Percentiles rank a stretch among this genome's conserved stretches.
Evolutionary conservation across 1,140 invertebrate species (phyloP).

Genomic region (Drosophila ohnishii): DNA sequence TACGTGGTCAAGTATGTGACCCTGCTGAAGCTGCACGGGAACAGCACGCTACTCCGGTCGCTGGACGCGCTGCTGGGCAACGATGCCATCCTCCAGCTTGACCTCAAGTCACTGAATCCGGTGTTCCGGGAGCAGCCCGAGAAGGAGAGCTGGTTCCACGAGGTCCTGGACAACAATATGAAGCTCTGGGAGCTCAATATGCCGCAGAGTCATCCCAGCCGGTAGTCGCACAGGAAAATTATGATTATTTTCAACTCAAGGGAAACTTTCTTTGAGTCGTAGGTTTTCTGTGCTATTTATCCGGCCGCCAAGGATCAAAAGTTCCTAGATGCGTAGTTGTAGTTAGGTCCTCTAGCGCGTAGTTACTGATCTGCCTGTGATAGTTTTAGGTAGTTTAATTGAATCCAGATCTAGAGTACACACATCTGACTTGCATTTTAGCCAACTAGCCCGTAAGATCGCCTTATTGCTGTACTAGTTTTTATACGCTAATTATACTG

Average conservation of each 20-base stretch:
- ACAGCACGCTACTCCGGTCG: conserved; percentile 87
- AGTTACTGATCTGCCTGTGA: conserved; percentile 80
- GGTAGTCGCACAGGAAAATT: conserved; percentile 26
- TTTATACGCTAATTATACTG: conserved; percentile 12
- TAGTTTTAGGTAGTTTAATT: conserved; percentile 78
- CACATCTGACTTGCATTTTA: conserved; percentile 53
- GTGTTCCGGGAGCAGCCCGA: conserved; percentile 89
- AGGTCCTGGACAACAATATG: conserved; percentile 93
- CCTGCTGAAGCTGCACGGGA: conserved; percentile 90
- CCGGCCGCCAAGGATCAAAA: conserved; percentile 42
- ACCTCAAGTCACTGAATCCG: conserved; percentile 89
- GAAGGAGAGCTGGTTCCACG: conserved; percentile 91
- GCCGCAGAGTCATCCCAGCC: conserved; percentile 73
- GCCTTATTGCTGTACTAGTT: conserved; percentile 26
- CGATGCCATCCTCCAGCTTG: conserved; percentile 91
- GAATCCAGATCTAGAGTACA: conserved; percentile 23
- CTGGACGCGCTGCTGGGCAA: conserved; percentile 90
- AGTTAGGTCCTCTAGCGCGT: conserved; percentile 64
- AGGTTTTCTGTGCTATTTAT: conserved; percentile 13
- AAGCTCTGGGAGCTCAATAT: conserved; percentile 94
- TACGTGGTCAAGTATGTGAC: conserved; percentile 92
- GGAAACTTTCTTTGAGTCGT: neutral
- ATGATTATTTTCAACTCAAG: neutral
- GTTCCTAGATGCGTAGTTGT: conserved; percentile 51
- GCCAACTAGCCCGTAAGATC: conserved; percentile 33